phyloP scores from a whole-genome alignment of 2,797 vertebrate species.

The Philypnodon macrostomus region DNA sequence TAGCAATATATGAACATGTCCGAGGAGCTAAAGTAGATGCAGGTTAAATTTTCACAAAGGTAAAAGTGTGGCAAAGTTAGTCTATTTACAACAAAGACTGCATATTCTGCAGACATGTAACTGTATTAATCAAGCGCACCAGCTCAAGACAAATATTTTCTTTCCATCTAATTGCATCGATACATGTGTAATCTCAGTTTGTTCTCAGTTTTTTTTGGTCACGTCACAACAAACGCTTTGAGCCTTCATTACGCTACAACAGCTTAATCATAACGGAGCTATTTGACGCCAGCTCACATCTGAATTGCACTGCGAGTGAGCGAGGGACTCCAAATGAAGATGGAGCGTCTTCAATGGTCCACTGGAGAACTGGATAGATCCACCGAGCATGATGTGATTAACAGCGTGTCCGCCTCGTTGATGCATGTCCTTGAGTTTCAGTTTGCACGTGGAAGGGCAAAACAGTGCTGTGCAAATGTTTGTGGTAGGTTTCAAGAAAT shows the following conservation, averaged over 20 bases:
- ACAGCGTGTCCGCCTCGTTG: constrained; percentile 19
- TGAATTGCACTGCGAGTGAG: not conserved
- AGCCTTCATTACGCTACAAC: constrained; percentile 4
- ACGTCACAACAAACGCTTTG: constrained; percentile 8
- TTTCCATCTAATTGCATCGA: constrained; percentile 6
- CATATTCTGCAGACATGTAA: too few relatives aligned
- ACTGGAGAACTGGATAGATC: constrained; percentile 8
- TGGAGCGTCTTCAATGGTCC: constrained; percentile 6
- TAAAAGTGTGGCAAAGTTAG: too few relatives aligned
- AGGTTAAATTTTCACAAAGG: too few relatives aligned
- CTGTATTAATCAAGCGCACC: not conserved
- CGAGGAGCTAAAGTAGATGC: too few relatives aligned
- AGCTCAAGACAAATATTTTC: constrained; percentile 10
- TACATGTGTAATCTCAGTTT: constrained; percentile 6
- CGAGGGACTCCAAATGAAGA: constrained; percentile 8
- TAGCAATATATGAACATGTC: too few relatives aligned
- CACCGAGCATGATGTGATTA: constrained; percentile 21
- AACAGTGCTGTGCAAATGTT: too few relatives aligned
- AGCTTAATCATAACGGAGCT: constrained; percentile 15
- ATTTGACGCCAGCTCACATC: not conserved
- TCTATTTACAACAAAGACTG: too few relatives aligned
- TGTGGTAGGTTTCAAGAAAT: too few relatives aligned
- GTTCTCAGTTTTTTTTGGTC: constrained; percentile 5
- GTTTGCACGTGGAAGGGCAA: not conserved
- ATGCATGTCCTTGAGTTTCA: constrained; percentile 23